Percentiles rank a stretch among this genome's conserved stretches.
These are phyloP conservation scores for Nomada fucata DNA, from an alignment of 2,888 invertebrate species.

Conservation along the genomic window DNA sequence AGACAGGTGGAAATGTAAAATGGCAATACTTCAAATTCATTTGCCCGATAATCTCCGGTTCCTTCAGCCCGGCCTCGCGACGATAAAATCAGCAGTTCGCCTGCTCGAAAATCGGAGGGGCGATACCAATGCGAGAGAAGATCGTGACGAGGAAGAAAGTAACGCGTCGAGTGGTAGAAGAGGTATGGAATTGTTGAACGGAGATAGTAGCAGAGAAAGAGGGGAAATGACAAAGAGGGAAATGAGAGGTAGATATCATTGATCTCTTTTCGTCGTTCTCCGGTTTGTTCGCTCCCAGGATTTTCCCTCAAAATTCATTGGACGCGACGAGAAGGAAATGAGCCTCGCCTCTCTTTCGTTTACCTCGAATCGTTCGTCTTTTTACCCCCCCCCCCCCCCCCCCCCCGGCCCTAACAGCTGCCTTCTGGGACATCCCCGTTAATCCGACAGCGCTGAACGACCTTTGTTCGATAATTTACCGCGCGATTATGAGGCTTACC, in stretches of 20 bases:
- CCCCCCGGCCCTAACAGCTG: conserved; percentile 32
- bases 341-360: conserved; percentile 60
- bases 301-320: conserved; percentile 71
- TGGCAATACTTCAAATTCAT: conserved; percentile 77
- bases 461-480: conserved; percentile 52
- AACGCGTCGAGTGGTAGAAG: neutral
- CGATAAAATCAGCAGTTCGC: conserved; percentile 70
- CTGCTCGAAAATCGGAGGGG: conserved; percentile 30
- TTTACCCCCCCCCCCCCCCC: conserved; percentile 23
- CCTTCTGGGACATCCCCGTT: conserved; percentile 19
- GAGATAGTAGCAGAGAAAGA: conserved; percentile 13
- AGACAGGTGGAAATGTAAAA: conserved; percentile 71
- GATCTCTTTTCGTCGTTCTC: conserved; percentile 44
- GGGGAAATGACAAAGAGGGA: conserved; percentile 17
- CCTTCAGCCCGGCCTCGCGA: conserved; percentile 55
- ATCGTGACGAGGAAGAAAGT: neutral
- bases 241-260: conserved; percentile 15
- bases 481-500: conserved; percentile 43
- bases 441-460: conserved; percentile 4
- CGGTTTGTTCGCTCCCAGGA: conserved; percentile 64
- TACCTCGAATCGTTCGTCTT: conserved; percentile 45
- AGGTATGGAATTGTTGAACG: neutral
- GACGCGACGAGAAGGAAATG: conserved; percentile 67
- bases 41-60: conserved; percentile 75
- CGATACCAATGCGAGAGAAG: conserved; percentile 37